phyloP scores from a whole-genome alignment of 2,113 vertebrate species.

The Oxyruncus cristatus region DNA sequence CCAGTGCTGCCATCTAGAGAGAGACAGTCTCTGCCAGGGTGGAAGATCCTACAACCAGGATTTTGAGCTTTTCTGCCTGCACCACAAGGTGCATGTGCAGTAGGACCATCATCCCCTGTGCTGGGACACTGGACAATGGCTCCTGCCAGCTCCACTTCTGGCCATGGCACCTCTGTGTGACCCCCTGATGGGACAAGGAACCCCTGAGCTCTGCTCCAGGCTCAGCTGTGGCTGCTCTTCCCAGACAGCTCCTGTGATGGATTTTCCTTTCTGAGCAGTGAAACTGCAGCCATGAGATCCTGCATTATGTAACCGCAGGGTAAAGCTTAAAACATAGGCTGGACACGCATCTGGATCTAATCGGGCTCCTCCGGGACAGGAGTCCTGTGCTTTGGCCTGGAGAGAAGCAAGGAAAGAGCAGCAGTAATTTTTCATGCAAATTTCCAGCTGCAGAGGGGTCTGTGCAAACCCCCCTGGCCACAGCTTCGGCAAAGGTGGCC shows the following conservation, averaged over 20 bases:
- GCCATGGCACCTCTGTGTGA: background rate
- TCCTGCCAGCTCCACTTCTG: background rate
- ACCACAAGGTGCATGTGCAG: background rate
- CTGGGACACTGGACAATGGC: background rate
- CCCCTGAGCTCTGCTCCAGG: fast-evolving
- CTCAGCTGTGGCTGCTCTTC: background rate
- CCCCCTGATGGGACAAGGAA: background rate
- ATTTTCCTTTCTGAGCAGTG: background rate
- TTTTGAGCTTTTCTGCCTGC: background rate
- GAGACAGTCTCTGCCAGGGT: background rate
- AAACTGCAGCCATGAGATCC: background rate
- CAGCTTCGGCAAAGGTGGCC: background rate
- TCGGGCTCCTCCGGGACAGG: background rate
- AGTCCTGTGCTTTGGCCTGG: background rate
- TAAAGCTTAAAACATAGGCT: background rate
- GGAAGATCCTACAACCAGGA: background rate
- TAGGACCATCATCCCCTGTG: fast-evolving
- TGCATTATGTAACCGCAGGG: background rate
- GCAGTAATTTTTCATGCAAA: background rate
- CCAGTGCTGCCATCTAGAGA: constrained; percentile 9
- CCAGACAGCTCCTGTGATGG: background rate
- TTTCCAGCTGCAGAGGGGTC: background rate
- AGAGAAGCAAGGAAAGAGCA: constrained; percentile 17
- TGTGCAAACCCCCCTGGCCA: background rate
- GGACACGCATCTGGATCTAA: constrained; percentile 55